phyloP scores from a whole-genome alignment of 2,113 vertebrate genomes.

The Murina feae region DNA sequence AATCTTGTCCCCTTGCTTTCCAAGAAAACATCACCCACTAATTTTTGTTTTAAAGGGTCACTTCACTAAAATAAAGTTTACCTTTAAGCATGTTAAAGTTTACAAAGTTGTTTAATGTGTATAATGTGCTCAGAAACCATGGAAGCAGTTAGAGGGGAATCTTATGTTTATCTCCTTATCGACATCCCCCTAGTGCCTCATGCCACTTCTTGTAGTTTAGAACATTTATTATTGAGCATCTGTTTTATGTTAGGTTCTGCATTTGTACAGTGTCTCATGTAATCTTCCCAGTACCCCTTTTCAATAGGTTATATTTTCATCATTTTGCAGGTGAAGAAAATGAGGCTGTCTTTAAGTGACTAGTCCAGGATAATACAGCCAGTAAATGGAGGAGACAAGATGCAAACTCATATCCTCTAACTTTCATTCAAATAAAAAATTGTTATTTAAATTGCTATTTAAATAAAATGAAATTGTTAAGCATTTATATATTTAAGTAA shows the following conservation, averaged over 20 bases:
- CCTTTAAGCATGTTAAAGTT: conserved; percentile 23
- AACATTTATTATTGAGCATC: conserved; percentile 42
- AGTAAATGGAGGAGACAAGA: conserved; percentile 66
- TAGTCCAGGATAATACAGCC: conserved; percentile 68
- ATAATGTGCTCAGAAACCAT: background rate
- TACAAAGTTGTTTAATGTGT: conserved; percentile 16
- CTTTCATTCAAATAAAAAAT: conserved; percentile 59
- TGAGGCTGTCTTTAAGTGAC: conserved; percentile 60
- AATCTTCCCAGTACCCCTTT: conserved; percentile 16
- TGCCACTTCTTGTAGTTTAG: background rate
- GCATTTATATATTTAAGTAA: conserved; percentile 29
- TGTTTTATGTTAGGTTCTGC: conserved; percentile 17
- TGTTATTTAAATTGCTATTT: conserved; percentile 40
- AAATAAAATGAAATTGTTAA: conserved; percentile 53
- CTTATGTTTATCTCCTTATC: conserved; percentile 5
- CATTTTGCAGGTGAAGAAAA: conserved; percentile 71
- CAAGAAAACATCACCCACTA: conserved; percentile 10
- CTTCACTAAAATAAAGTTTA: conserved; percentile 42
- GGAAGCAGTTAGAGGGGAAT: conserved; percentile 4
- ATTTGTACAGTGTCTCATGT: conserved; percentile 50
- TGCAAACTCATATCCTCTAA: conserved; percentile 65
- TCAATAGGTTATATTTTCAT: conserved; percentile 65
- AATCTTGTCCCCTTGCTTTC: background rate
- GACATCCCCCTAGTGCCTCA: background rate
- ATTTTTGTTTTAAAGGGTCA: conserved; percentile 41